Evolutionary conservation across 2,113 vertebrate species (phyloP), one percentile per base, ranked within the genome.

Genomic region (Thunnus maccoyii): DNA sequence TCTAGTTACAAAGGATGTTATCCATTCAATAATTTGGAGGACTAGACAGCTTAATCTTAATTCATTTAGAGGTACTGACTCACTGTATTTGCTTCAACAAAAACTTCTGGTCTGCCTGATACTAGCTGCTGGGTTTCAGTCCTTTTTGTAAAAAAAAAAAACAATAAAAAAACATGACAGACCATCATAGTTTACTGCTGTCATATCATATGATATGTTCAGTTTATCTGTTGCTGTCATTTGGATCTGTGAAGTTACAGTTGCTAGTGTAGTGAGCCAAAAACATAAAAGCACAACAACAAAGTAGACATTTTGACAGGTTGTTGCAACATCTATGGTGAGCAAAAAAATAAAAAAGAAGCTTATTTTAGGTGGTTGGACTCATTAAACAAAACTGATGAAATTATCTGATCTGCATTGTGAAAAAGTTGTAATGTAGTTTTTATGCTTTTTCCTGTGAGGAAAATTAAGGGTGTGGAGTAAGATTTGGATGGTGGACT

Each of bases 271-370:
- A 25, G 15, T 14, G 60, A 67, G 80, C 69, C 76, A 85, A 75
- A 83, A 85, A 83, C 72, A 86, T 86, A 17, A 86, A 86, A 88
- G 80, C 25, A 7, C 20, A 14, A 72, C 80, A 87, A 78, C 85
- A 90, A 86, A 84, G 88, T 62, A 15, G 62, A 78, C 50, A 57
- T 41, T 85, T 72, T 75, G 80, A 84, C 83, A 83, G 77, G 77
- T 64, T 54, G 46, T 32, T 64, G 79, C 44, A 58, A 55, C 47
- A 79, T 73, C 68, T 80, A 65, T 60, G 52, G 60, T 71, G 51
- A 3, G 3, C 58, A 68, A 68, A 70, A 72, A 66, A 8, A 75
- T 22, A 57, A 50, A 36, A 25, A 27, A 17, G 17, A 30, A 15
- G n/a, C 30, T 16, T 18, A 22, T 76, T 60, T 55, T 11, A 61